These are phyloP conservation scores for Neodiprion pinetum DNA, from an alignment of 1,140 invertebrate genomes.

Conservation along the genomic window DNA sequence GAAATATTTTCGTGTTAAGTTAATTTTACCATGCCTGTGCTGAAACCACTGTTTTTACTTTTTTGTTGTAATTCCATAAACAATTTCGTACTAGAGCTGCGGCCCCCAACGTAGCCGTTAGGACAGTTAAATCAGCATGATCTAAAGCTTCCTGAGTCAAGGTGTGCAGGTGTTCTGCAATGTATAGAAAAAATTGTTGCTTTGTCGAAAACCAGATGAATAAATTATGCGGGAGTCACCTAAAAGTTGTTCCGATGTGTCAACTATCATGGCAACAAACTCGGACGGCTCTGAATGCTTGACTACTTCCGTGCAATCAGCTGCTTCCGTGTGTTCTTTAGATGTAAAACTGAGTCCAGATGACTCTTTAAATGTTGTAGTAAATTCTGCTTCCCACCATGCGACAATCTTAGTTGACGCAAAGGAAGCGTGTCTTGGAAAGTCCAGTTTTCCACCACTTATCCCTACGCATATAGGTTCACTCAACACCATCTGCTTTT, in stretches of 20 bases:
- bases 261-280: slow-evolving; percentile 72
- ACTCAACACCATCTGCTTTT: slow-evolving; percentile 77
- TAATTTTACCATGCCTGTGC: slow-evolving; percentile 36
- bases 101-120: slow-evolving; percentile 79
- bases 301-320: slow-evolving; percentile 63
- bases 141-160: slow-evolving; percentile 81
- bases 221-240: slow-evolving; percentile 32
- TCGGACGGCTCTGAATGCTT: slow-evolving; percentile 76
- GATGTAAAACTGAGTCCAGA: slow-evolving; percentile 60
- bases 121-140: slow-evolving; percentile 78
- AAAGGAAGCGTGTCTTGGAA: slow-evolving; percentile 81
- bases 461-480: slow-evolving; percentile 76
- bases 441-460: slow-evolving; percentile 78
- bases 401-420: slow-evolving; percentile 79
- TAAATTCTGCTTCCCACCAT: slow-evolving; percentile 78
- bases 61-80: slow-evolving; percentile 75
- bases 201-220: slow-evolving; percentile 11
- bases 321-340: slow-evolving; percentile 18
- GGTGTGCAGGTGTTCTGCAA: slow-evolving; percentile 75
- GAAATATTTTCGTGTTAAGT: neutral
- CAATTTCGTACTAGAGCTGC: slow-evolving; percentile 79
- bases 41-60: slow-evolving; percentile 56
- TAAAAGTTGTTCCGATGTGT: slow-evolving; percentile 72
- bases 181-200: neutral
- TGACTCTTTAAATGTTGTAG: slow-evolving; percentile 61